Percentiles rank a stretch among this genome's conserved stretches.
Evolutionary conservation across 2,888 invertebrate species (phyloP).

Genomic region (Pandemis corylana): DNA sequence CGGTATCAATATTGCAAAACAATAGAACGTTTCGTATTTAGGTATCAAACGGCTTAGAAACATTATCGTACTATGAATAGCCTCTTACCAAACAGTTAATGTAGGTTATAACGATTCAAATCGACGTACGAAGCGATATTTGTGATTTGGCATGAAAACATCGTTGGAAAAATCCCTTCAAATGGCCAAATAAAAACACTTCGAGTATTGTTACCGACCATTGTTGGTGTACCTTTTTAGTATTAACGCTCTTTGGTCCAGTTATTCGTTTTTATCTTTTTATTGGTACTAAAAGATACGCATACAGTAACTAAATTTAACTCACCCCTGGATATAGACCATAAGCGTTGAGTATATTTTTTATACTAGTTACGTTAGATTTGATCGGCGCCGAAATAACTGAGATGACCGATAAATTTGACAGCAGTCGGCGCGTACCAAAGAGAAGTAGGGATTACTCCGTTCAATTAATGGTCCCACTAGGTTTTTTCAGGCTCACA

Average conservation of each 20-base stretch:
- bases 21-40: constrained; percentile 17
- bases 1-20: constrained; percentile 14
- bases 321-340: background rate
- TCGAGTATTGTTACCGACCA: constrained; percentile 10
- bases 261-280: constrained; percentile 19
- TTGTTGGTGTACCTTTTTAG: constrained; percentile 33
- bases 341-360: too few species aligned
- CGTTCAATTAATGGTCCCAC: too few species aligned
- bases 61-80: constrained; percentile 12
- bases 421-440: too few species aligned
- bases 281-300: background rate
- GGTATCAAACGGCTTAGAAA: constrained; percentile 5
- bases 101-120: constrained; percentile 25
- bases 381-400: too few species aligned
- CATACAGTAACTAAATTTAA: background rate
- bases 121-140: constrained; percentile 21
- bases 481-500: too few species aligned
- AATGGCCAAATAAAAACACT: constrained; percentile 29
- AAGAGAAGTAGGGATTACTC: too few species aligned
- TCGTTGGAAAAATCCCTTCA: constrained; percentile 24
- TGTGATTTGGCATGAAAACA: constrained; percentile 27
- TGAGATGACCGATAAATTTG: too few species aligned
- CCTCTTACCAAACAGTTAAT: constrained; percentile 23
- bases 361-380: too few species aligned
- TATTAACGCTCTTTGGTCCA: constrained; percentile 26